Evolutionary conservation across 2,797 vertebrate species (phyloP).

Genomic region (Coccyzus lansbergi): DNA sequence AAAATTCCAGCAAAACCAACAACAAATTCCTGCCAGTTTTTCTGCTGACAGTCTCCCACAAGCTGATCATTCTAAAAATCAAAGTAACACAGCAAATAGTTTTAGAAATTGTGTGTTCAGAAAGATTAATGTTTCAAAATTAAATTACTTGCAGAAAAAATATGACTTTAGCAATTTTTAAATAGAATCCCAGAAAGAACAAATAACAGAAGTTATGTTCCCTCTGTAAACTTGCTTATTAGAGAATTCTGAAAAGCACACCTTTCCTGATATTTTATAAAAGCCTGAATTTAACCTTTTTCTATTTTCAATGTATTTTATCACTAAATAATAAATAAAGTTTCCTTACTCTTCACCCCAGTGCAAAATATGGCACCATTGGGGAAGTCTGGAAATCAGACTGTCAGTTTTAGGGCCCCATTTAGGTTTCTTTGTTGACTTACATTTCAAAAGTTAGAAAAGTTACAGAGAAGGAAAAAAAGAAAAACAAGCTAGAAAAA

Average conservation of each 20-base stretch:
- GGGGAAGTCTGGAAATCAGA: not conserved
- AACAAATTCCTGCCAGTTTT: not conserved
- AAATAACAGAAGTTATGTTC: not conserved
- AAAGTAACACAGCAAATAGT: accelerated
- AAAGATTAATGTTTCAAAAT: not conserved
- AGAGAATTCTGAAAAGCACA: not conserved
- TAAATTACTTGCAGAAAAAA: not conserved
- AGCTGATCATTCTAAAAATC: not conserved
- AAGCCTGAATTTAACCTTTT: not conserved
- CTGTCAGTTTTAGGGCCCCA: not conserved
- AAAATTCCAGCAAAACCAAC: accelerated
- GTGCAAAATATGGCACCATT: not conserved
- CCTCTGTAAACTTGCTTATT: not conserved
- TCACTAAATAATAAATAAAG: not conserved
- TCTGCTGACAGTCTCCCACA: not conserved
- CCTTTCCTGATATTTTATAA: not conserved
- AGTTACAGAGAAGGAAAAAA: not conserved
- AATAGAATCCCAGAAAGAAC: not conserved
- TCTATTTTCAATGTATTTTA: not conserved
- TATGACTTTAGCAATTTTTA: not conserved
- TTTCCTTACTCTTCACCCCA: not conserved
- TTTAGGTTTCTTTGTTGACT: not conserved
- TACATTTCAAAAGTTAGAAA: not conserved
- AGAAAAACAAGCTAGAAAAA: not conserved
- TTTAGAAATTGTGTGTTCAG: not conserved